Evolutionary conservation across 2,113 vertebrate species (phyloP), one percentile per base, ranked within the genome.

Genomic region (Larimichthys crocea): DNA sequence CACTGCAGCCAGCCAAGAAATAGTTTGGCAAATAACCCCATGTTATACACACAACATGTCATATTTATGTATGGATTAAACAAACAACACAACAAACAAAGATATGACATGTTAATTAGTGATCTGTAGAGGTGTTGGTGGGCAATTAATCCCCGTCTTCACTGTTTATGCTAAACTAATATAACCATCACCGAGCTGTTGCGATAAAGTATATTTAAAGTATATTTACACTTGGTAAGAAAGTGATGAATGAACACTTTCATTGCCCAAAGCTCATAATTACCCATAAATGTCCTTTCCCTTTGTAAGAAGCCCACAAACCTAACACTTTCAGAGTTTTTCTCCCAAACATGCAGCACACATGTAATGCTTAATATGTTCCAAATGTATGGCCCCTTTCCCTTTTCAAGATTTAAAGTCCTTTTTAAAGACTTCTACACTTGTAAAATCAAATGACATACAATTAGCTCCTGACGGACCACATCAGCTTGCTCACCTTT

Each of bases 381-480:
- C 74, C 83, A 89, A 79, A 85, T 74, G 74, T 60, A 46, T 61
- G 26, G n/a, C 19, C 49, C 48, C 31, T 73, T 81, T 68, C 56
- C 56, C 55, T 50, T 83, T 69, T 72, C 3, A 52, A 65, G n/a
- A 57, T 31, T 49, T 2, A 49, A 79, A 76, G 44, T 14, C 52
- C 60, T 56, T 82, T 87, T 65, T 60, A 64, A 64, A 68, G 46
- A 76, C 56, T 57, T 67, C 44, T 60, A 57, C 48, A 42, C 50
- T 49, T 68, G 77, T 64, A 83, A 82, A 89, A 67, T 72, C 0
- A 50, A 80, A 84, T 87, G 35, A 65, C 66, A 22, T 68, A 22
- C 61, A 62, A 7, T 83, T 80, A 82, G 74, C 57, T 40, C 61
- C 19, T n/a, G 15, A 48, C 5, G 14, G 65, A 74, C 57, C 74